Evolutionary conservation across 2,888 invertebrate species (phyloP).

Genomic region (Chymomyza amoena): DNA sequence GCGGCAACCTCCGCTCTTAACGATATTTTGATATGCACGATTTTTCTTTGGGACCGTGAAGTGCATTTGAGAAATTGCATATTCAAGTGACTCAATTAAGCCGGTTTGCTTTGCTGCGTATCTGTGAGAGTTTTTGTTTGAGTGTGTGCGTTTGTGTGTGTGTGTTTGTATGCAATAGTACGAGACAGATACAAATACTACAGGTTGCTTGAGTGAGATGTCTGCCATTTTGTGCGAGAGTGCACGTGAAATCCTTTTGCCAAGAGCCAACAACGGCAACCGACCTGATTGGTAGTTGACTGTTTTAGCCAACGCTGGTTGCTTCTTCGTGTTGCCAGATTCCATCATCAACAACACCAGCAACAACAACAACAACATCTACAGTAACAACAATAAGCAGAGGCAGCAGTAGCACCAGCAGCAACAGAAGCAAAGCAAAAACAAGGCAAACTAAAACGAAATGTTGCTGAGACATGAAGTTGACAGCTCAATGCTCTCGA

Average conservation of each 20-base stretch:
- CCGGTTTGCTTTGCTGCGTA: slow-evolving; percentile 13
- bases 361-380: slow-evolving; percentile 28
- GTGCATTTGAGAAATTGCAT: slow-evolving; percentile 68
- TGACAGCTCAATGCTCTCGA: slow-evolving; percentile 77
- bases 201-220: slow-evolving; percentile 70
- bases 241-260: slow-evolving; percentile 72
- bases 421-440: slow-evolving; percentile 29
- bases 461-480: slow-evolving; percentile 75
- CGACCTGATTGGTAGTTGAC: slow-evolving; percentile 75
- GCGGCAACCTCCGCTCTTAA: slow-evolving; percentile 44
- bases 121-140: slow-evolving; percentile 2
- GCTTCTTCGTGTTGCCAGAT: slow-evolving; percentile 54
- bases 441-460: slow-evolving; percentile 68
- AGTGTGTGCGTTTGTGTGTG: neutral
- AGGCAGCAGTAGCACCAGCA: slow-evolving; percentile 31
- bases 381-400: slow-evolving; percentile 4
- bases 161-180: slow-evolving; percentile 5
- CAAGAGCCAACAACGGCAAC: slow-evolving; percentile 46
- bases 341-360: slow-evolving; percentile 64
- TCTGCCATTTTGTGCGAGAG: slow-evolving; percentile 63
- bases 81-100: slow-evolving; percentile 72
- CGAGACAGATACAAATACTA: slow-evolving; percentile 39
- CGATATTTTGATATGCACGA: slow-evolving; percentile 60
- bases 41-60: slow-evolving; percentile 52
- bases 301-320: slow-evolving; percentile 33